These are phyloP conservation scores for Epinotia bilunana DNA, from an alignment of 2,888 invertebrate species.

Conservation along the genomic window DNA sequence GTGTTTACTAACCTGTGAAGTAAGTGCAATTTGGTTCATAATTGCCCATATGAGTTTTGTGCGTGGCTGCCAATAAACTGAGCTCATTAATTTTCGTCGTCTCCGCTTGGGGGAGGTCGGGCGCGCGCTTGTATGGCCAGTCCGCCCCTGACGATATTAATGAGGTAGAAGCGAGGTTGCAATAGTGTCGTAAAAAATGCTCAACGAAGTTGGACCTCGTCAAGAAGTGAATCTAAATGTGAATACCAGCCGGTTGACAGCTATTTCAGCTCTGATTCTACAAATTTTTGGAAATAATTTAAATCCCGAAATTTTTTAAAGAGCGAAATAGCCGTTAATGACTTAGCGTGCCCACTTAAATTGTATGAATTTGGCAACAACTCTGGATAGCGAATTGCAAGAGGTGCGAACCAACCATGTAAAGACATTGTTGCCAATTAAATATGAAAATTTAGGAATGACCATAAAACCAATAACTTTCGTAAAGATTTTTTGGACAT, in stretches of 20 bases:
- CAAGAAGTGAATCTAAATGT: constrained; percentile 79
- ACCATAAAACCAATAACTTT: constrained; percentile 9
- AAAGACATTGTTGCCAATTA: constrained; percentile 38
- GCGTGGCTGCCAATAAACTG: constrained; percentile 85
- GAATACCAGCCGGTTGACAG: constrained; percentile 65
- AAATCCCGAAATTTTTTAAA: not conserved
- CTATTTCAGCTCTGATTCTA: constrained; percentile 53
- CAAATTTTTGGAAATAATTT: constrained; percentile 5
- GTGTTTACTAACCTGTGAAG: constrained; percentile 84
- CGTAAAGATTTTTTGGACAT: constrained; percentile 14
- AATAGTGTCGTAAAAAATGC: constrained; percentile 79
- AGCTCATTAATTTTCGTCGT: constrained; percentile 85
- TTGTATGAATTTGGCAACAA: constrained; percentile 41
- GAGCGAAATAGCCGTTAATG: constrained; percentile 43
- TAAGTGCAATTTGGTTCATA: constrained; percentile 85
- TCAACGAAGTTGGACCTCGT: constrained; percentile 74
- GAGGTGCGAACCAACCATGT: not conserved
- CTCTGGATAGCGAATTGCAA: constrained; percentile 11
- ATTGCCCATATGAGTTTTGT: constrained; percentile 85
- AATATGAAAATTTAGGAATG: constrained; percentile 32
- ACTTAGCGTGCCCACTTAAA: constrained; percentile 44
- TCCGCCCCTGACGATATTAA: constrained; percentile 85
- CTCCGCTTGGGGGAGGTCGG: constrained; percentile 83
- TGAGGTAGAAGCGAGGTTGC: constrained; percentile 84
- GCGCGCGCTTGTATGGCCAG: constrained; percentile 85